Base-by-base conservation (phyloP, 2,113 vertebrate species). In the Gallinago jamesoni region DNA sequence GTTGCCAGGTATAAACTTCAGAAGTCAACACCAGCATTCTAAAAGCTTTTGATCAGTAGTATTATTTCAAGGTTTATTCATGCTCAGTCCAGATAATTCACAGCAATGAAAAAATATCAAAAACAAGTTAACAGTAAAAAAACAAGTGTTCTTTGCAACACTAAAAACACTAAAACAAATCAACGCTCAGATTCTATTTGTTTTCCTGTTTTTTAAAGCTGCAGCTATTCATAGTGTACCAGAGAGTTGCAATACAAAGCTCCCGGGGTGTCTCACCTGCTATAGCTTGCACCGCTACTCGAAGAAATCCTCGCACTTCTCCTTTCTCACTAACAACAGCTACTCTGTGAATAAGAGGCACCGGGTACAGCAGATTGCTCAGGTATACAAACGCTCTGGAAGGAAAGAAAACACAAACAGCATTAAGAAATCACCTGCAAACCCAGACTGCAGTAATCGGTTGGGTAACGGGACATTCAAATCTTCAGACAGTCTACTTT, bases 241-340 rank as follows among this genome's bases (percentile, higher is more conserved):
- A 12, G 25, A 56, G 30, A 37, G n/a, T 14, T 48, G 45, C 12
- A 2, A 28, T 2, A 43, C 11, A 35, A 73, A 53, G 60, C 50
- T 24, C 20, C 10, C 20, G 6, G 19, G 7, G 47, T 0, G 14
- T 3, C 98, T 95, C 92, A 99, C 99, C 99, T 97, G 99, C 99
- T 89, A 99, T 99, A 84, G 99, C 99, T 96, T 99, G 99, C 55
- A 99, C 99, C 2, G 99, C 99, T 45, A 99, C 99, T 4, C 99
- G 99, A 95, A 99, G 98, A 94, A 99, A 99, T 41, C 99, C 99
- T 35, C 98, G 98, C 25, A 99, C 99, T 15, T 99, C 99, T 1
- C 99, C 99, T 69, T 99, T 99, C 98, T 99, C 99, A 7, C 99
- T 99, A 93, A 99, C 99, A 70, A 99, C 97, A 80, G 99, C 99